phyloP scores from a whole-genome alignment of 2,888 invertebrate genomes.

The Drosophila meridiana region DNA sequence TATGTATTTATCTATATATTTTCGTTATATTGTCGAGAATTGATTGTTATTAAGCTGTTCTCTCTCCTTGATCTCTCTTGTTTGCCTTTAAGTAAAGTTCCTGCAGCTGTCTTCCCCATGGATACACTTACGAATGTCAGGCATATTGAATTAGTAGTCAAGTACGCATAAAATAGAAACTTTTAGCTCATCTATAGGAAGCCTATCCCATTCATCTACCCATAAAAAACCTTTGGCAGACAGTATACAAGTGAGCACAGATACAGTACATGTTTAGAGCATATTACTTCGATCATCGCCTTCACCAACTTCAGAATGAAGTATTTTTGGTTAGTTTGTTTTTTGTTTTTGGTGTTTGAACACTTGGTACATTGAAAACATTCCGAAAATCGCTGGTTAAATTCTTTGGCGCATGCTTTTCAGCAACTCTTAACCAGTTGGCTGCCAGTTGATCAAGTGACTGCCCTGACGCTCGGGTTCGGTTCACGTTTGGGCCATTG shows the following conservation, averaged over 20 bases:
- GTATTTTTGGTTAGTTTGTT: conserved; percentile 22
- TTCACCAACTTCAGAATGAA: conserved; percentile 19
- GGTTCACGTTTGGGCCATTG: conserved; percentile 65
- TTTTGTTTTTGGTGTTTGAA: conserved; percentile 60
- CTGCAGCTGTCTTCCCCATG: neutral
- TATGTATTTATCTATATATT: no score
- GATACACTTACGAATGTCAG: neutral
- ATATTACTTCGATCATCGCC: conserved; percentile 8
- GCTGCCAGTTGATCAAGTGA: conserved; percentile 73
- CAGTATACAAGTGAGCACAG: neutral
- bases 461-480: conserved; percentile 45
- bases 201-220: neutral
- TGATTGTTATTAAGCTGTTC: no score
- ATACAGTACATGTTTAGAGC: neutral
- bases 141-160: no score
- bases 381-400: conserved; percentile 77
- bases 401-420: conserved; percentile 80
- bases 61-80: neutral
- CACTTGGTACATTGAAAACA: conserved; percentile 78
- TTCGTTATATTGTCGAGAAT: no score
- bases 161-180: neutral
- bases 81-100: neutral
- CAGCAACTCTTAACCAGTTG: conserved; percentile 74
- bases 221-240: no score
- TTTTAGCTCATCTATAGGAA: no score